Evolutionary conservation across 1,140 invertebrate genomes (phyloP), one percentile per base, ranked within the genome.

Genomic region (Drosophila prosaltans): DNA sequence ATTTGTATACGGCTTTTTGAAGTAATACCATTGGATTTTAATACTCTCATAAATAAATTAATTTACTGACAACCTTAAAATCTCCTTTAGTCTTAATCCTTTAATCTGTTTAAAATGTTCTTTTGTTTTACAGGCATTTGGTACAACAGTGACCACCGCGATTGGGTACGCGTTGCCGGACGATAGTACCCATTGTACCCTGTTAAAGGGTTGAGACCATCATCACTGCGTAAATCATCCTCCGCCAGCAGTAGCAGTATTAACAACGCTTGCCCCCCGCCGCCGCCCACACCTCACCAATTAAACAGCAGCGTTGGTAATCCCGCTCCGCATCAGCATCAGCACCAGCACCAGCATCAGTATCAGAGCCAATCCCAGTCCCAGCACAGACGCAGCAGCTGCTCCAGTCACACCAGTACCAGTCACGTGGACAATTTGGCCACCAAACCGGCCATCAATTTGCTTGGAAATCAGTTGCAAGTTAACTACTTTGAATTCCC

Each of bases 111-210:
- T 16, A 16, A 16, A 16, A 16, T 16, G 3, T 28, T 1, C 48
- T 10, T 41, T 28, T 63, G 32, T 26, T 11, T 76, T 79, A 28
- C 70, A 92, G 91, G 91, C 80, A 91, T 92, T 89, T 92, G 91
- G 91, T 92, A 92, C 89, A 92, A 92, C 74, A 92, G 91, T 78
- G 91, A 92, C 74, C 88, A 90, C 72, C 91, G 90, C 79, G 91
- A 92, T 86, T 92, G 90, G 91, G 91, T 92, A 80, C 91, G 91
- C 76, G 80, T 92, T 92, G 91, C 91, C 80, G 91, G 91, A 78
- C 91, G 91, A 92, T 92, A 92, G 91, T 92, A 92, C 84, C 91
- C 91, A 83, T 91, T 91, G 74, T 90, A 92, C 89, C 91, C 91
- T 90, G 90, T 83, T 72, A 92, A 92, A 80, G 91, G 91, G 81